Conservation (phyloP, 2,888 invertebrate genomes). For the Palloptera scutellata region DNA sequence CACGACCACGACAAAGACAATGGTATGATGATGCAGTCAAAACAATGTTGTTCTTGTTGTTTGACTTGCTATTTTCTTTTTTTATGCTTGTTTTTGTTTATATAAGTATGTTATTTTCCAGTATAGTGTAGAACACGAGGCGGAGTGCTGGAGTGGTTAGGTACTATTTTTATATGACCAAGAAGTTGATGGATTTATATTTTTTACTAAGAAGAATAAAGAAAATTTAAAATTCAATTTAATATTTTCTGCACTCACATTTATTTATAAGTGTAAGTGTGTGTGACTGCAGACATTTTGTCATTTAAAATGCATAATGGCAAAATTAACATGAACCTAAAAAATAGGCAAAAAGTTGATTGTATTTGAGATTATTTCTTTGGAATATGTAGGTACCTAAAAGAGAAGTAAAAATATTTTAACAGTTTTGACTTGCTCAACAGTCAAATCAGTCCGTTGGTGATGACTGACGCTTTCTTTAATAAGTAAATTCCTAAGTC, state of each 20-base stretch:
- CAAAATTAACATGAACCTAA: slow-evolving; percentile 38
- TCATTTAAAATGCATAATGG: slow-evolving; percentile 53
- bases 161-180: slow-evolving; percentile 41
- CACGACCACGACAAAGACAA: background rate
- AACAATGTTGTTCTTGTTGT: background rate
- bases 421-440: too few relatives aligned
- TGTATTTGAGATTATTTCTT: background rate
- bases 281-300: slow-evolving; percentile 45
- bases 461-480: too few relatives aligned
- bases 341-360: slow-evolving; percentile 5
- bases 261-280: too few relatives aligned
- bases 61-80: background rate
- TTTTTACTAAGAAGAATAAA: slow-evolving; percentile 8
- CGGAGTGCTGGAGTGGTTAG: too few relatives aligned
- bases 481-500: too few relatives aligned
- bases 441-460: too few relatives aligned
- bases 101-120: background rate
- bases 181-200: slow-evolving; percentile 55
- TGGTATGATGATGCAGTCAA: background rate
- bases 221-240: slow-evolving; percentile 29
- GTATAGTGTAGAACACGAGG: background rate
- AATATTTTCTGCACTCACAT: slow-evolving; percentile 5
- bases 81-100: background rate
- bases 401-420: too few relatives aligned
- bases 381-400: too few relatives aligned